Percentiles rank a stretch among this genome's conserved stretches.
Conservation (phyloP, 2,888 invertebrate genomes). For the Drosophila dives region DNA sequence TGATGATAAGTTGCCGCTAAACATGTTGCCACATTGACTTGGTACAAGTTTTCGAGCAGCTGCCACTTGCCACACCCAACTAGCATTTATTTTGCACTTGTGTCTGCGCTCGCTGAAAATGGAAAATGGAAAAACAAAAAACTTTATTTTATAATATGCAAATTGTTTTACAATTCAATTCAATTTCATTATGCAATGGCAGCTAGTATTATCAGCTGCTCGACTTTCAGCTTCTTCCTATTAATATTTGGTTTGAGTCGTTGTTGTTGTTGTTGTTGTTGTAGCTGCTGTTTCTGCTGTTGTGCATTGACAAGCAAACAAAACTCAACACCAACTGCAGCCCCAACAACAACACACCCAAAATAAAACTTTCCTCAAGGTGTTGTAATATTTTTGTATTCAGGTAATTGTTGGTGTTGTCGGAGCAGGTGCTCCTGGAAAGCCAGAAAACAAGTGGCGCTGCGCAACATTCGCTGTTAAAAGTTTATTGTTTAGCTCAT, state of each 20-base stretch:
- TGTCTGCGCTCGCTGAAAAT: not conserved
- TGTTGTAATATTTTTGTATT: conserved; percentile 48
- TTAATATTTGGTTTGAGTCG: conserved; percentile 20
- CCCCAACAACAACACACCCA: conserved; percentile 24
- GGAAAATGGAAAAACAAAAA: conserved; percentile 38
- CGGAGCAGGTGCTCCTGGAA: conserved; percentile 56
- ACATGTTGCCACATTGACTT: not conserved
- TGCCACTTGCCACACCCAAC: conserved; percentile 1
- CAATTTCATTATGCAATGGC: conserved; percentile 63
- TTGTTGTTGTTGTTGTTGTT: not conserved
- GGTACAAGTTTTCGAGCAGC: conserved; percentile 5
- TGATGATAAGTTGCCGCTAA: not conserved
- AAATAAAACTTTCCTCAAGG: conserved; percentile 56
- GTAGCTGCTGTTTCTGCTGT: conserved; percentile 3
- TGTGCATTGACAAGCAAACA: conserved; percentile 53
- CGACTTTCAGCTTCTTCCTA: conserved; percentile 18
- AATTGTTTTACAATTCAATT: conserved; percentile 72
- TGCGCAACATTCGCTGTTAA: conserved; percentile 53
- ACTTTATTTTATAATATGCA: conserved; percentile 68
- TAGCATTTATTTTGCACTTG: conserved; percentile 7
- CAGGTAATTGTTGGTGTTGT: conserved; percentile 34
- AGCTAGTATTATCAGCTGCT: conserved; percentile 54
- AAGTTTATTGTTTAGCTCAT: conserved; percentile 67
- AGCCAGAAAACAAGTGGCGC: conserved; percentile 45
- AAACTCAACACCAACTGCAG: conserved; percentile 45